These are phyloP conservation scores for Chondrilla cf. caribensis DNA, from an alignment of 37 sponge, comb jelly and placozoan genomes.

Conservation along the genomic window DNA sequence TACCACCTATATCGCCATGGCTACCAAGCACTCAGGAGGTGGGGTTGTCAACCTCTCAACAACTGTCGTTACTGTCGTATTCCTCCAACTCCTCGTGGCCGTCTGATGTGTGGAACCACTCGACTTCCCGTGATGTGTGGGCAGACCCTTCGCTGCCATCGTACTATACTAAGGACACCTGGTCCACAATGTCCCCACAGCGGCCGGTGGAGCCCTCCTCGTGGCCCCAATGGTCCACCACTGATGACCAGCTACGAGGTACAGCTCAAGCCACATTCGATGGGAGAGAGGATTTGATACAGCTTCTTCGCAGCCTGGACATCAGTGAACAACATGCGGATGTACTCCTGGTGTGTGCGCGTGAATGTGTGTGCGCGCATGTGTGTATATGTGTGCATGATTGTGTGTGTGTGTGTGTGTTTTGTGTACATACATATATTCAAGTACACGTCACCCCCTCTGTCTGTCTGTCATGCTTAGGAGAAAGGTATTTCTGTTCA, in stretches of 20 bases:
- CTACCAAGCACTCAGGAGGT: constrained; percentile 23
- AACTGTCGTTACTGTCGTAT: too few species aligned
- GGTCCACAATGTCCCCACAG: background rate
- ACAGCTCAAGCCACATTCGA: constrained; percentile 2
- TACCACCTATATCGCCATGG: constrained; percentile 27
- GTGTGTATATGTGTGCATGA: constrained; percentile 6
- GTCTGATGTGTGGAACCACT: background rate
- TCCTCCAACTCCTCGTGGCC: too few species aligned
- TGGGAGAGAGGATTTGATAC: constrained; percentile 10
- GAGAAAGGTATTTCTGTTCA: constrained; percentile 60
- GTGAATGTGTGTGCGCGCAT: constrained; percentile 3
- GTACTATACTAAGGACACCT: background rate
- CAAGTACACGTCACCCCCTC: background rate
- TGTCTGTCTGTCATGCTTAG: background rate
- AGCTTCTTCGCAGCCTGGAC: background rate
- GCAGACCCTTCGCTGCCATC: background rate
- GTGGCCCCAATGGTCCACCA: constrained; percentile 9
- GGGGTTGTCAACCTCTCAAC: constrained; percentile 3
- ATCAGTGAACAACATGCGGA: constrained; percentile 22
- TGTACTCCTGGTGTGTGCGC: constrained; percentile 3
- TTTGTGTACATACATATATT: background rate
- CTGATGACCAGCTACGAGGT: background rate
- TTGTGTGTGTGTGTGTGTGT: constrained; percentile 1
- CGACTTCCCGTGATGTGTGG: background rate
- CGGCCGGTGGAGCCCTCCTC: background rate